A percentile compares a stretch with the other conserved stretches of the same genome.
phyloP scores from a whole-genome alignment of 2,113 vertebrate species.

The Aythya baeri region DNA sequence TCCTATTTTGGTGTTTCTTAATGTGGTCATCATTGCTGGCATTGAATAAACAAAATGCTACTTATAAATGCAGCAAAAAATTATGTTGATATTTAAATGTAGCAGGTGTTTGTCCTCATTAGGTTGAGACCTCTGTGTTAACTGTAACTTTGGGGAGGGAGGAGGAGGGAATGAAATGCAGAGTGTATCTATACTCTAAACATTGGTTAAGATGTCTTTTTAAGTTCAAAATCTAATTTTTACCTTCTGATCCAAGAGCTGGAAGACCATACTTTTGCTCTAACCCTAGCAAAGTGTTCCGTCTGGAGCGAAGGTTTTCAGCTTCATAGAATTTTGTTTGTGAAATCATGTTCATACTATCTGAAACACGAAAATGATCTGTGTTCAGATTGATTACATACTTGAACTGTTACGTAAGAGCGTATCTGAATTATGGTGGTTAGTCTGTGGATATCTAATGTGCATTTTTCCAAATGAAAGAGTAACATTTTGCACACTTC shows the following conservation, averaged over 20 bases:
- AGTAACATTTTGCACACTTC: background rate
- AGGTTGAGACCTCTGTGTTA: background rate
- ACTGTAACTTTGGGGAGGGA: background rate
- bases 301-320: background rate
- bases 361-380: fast-evolving
- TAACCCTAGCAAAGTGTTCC: background rate
- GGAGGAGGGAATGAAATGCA: background rate
- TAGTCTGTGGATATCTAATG: too few relatives aligned
- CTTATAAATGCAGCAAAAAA: background rate
- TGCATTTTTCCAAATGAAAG: background rate
- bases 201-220: background rate
- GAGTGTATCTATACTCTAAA: background rate
- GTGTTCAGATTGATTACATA: fast-evolving
- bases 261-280: background rate
- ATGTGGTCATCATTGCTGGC: background rate
- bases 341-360: background rate
- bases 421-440: background rate
- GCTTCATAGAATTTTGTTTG: background rate
- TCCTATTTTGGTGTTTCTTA: background rate
- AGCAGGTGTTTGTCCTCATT: background rate
- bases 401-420: background rate
- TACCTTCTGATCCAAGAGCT: background rate
- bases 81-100: background rate
- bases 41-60: background rate
- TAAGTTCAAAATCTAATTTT: background rate